Evolutionary conservation across 2,797 vertebrate genomes (phyloP).

Genomic region (Remorina albescens): DNA sequence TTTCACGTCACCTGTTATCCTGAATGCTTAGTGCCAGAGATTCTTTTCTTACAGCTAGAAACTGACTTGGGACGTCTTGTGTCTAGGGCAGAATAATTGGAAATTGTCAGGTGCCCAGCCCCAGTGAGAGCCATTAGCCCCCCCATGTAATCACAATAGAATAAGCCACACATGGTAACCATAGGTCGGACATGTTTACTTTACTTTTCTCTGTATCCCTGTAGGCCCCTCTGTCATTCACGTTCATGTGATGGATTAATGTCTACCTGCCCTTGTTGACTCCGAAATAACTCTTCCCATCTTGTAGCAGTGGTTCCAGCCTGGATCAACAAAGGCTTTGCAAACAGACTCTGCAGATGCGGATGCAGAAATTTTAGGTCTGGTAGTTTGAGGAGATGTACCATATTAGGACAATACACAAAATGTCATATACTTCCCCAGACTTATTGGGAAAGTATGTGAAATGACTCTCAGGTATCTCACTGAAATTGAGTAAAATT

Average conservation of each 20-base stretch:
- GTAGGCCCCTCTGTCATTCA: slow-evolving; percentile 25
- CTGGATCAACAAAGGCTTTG: slow-evolving; percentile 38
- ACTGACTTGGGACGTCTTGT: slow-evolving; percentile 13
- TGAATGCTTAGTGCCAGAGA: slow-evolving; percentile 22
- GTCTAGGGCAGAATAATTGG: slow-evolving; percentile 30
- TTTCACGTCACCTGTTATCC: slow-evolving; percentile 8
- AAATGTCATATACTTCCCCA: neutral
- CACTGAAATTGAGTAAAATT: slow-evolving; percentile 36
- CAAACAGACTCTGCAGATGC: slow-evolving; percentile 3
- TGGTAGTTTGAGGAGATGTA: neutral
- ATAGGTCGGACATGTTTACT: slow-evolving; percentile 27
- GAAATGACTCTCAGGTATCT: slow-evolving; percentile 46
- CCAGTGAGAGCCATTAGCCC: slow-evolving; percentile 6
- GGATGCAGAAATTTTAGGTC: slow-evolving; percentile 9
- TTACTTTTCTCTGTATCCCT: slow-evolving; percentile 33
- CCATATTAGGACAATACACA: slow-evolving; percentile 18
- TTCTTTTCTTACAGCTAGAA: slow-evolving; percentile 15
- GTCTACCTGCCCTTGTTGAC: slow-evolving; percentile 19
- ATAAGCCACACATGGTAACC: slow-evolving; percentile 15
- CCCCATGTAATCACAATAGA: neutral
- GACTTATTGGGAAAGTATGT: neutral
- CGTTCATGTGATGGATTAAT: slow-evolving; percentile 24
- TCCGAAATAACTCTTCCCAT: slow-evolving; percentile 40
- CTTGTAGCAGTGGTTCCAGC: slow-evolving; percentile 33
- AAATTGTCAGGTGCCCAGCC: slow-evolving; percentile 18